Base-by-base conservation (phyloP, 2,888 invertebrate species). In the Mamestra brassicae region DNA sequence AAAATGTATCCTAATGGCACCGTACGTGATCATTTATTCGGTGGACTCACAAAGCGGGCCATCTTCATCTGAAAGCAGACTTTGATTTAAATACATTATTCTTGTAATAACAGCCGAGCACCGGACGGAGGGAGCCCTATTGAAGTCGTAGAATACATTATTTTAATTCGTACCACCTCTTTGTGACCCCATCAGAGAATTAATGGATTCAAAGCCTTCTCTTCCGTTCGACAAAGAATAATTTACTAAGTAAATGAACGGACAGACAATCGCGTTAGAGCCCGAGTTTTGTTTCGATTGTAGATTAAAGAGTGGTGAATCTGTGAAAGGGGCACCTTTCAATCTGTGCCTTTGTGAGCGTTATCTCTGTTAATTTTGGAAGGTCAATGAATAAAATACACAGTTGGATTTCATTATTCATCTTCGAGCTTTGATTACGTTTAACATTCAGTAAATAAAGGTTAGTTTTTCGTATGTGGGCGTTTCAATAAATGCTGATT, bases 201-300 rank as follows among this genome's bases (percentile, higher is more conserved):
- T 96, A 96, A 96, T 96, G 96, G 95, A 96, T 96, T 96, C 96
- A 96, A 96, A 96, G 94, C 93, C 94, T 94, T 94, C 96, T 95
- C 95, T 95, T 95, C 95, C 96, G 96, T 94, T 95, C 93, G 92
- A 96, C 96, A 96, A 96, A 96, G 96, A 96, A 96, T 96, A 96
- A 96, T 96, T 96, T 96, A 95, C 94, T 96, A 96, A 96, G 96
- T 96, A 96, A 96, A 96, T 96, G 96, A 96, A 95, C 93, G 93
- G 92, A 89, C 94, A 94, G 95, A 96, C 96, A 96, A 96, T 96
- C 95, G 95, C 92, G 95, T 96, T 96, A 95, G 92, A 92, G 89
- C 91, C 91, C 90, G 90, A 91, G 95, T 96, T 96, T 95, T 95
- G 96, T 96, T 96, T 95, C 95, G 94, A 94, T 94, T 92, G 91